These are phyloP conservation scores for Netelia virgata DNA, from an alignment of 2,888 invertebrate species.

Conservation along the genomic window DNA sequence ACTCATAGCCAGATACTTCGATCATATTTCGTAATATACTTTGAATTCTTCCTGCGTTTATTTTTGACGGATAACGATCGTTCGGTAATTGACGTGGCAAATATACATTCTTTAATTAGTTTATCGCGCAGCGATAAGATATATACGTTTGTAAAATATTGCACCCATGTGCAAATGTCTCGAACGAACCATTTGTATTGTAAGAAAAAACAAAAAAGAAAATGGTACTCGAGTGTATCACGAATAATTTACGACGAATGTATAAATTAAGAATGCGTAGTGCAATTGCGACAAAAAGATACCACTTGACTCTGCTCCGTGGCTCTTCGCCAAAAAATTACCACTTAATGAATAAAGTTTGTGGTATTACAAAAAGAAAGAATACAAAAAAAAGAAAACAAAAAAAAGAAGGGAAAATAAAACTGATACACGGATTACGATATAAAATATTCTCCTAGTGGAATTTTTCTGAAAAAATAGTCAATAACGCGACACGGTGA, in stretches of 20 bases:
- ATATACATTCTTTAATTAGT: conserved; percentile 38
- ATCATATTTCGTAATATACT: too few relatives aligned
- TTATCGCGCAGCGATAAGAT: conserved; percentile 65
- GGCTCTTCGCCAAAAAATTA: conserved; percentile 56
- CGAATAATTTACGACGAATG: background rate
- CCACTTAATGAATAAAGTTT: conserved; percentile 48
- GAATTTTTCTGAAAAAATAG: conserved; percentile 74
- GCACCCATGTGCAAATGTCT: conserved; percentile 55
- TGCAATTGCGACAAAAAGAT: conserved; percentile 10
- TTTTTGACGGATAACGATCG: conserved; percentile 15
- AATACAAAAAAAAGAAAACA: conserved; percentile 36
- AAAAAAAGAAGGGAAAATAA: conserved; percentile 33
- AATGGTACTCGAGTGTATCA: background rate
- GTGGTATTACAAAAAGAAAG: conserved; percentile 37
- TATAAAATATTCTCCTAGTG: conserved; percentile 71
- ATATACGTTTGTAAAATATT: conserved; percentile 50
- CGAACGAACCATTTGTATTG: conserved; percentile 34
- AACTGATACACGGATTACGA: conserved; percentile 63
- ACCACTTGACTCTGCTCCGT: conserved; percentile 48
- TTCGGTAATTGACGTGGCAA: conserved; percentile 46
- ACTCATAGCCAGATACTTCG: too few relatives aligned
- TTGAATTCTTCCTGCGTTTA: background rate
- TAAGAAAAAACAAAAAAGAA: conserved; percentile 27
- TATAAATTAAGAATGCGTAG: background rate
- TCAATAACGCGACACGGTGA: conserved; percentile 65